Evolutionary conservation across 2,888 invertebrate genomes (phyloP).

Genomic region (Pristionchus mayeri): DNA sequence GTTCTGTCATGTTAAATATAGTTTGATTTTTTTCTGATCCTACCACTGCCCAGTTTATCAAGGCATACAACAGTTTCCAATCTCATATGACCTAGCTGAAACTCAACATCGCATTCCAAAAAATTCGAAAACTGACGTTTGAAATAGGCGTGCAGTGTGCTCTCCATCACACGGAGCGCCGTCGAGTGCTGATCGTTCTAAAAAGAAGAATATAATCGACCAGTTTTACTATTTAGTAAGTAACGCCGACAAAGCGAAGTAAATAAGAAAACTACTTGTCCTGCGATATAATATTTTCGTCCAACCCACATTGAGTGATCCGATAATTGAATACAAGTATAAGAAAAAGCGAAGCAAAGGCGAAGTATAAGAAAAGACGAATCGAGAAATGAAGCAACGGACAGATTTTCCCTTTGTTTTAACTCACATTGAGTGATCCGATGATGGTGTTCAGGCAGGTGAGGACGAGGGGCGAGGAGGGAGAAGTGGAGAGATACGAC

Average conservation of each 20-base stretch:
- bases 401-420: background rate
- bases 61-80: too few relatives aligned
- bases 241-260: too few relatives aligned
- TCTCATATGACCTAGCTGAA: too few relatives aligned
- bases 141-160: slow-evolving; percentile 66
- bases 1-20: too few relatives aligned
- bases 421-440: slow-evolving; percentile 56
- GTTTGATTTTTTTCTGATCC: too few relatives aligned
- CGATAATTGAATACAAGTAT: too few relatives aligned
- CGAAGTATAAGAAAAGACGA: too few relatives aligned
- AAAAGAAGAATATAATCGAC: background rate
- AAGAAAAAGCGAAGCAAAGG: too few relatives aligned
- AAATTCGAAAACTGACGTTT: slow-evolving; percentile 57
- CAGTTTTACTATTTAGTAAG: background rate
- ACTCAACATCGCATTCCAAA: background rate
- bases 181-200: slow-evolving; percentile 60
- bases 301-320: too few relatives aligned
- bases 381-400: background rate
- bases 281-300: too few relatives aligned
- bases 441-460: slow-evolving; percentile 58
- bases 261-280: too few relatives aligned
- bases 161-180: slow-evolving; percentile 67
- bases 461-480: slow-evolving; percentile 59
- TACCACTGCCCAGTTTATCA: too few relatives aligned
- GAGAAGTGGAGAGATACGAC: slow-evolving; percentile 57